Evolutionary conservation across 2,113 vertebrate genomes (phyloP), one percentile per base, ranked within the genome.

Genomic region (Cyphomyrus plagiostoma): DNA sequence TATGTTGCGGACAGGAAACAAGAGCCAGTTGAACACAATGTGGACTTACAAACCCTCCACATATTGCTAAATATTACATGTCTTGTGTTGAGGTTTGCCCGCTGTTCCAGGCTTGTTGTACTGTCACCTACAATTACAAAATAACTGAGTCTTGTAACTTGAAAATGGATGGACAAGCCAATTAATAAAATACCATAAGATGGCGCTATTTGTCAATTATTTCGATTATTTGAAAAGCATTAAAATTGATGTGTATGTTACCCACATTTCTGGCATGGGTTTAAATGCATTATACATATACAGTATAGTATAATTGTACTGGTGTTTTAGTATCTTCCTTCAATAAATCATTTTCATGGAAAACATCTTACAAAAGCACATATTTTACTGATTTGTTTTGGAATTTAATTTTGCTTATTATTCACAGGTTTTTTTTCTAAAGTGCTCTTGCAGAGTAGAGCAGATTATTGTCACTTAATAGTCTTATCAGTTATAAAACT

Each of bases 131-230:
- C 8, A 66, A 66, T 66, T 2, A 66, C 62, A 66, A 66, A 26
- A 66, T 10, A 11, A 66, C 10, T 66, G 2, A 66, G 26, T n/a
- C 58, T 26, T 66, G 10, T 10, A 66, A 66, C n/a, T 17, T 77
- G 30, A 42, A 77, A 39, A 17, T 77, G 30, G 26, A 77, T 19
- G 5, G 74, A 42, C 62, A 66, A 19, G n/a, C 21, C 15, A 13
- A 52, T 35, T 45, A 45, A 23, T 56, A 58, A 45, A 58, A 15
- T 46, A 85, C 77, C 89, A 89, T 52, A 85, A 89, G 89, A 46
- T 89, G 89, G 89, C 53, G 53, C 35, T 89, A n/a, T 89, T 89
- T 30, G 39, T 62, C 80, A 56, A 85, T 19, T 88, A 39, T 88
- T 45, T 53, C 7, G 23, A 62, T 62, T 88, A 11, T 62, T 30